phyloP scores from a whole-genome alignment of 2,888 invertebrate species.

The Archaeoteleia sp. region DNA sequence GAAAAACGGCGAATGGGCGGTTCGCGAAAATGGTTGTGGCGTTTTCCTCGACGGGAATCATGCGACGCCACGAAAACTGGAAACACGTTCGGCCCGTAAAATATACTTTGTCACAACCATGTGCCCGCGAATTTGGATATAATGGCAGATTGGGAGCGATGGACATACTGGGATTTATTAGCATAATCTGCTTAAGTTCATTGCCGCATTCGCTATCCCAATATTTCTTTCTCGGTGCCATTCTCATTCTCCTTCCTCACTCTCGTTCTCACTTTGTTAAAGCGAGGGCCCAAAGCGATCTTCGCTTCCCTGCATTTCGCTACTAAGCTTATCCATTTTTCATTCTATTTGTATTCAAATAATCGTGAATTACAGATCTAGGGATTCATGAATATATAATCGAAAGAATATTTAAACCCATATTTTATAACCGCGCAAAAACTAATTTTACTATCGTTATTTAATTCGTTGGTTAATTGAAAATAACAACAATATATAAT shows the following conservation, averaged over 20 bases:
- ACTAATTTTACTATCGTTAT: too few species aligned
- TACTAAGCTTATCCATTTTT: constrained; percentile 37
- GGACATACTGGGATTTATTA: constrained; percentile 67
- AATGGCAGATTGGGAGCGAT: constrained; percentile 56
- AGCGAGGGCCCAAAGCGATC: constrained; percentile 24
- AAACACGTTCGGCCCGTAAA: constrained; percentile 59
- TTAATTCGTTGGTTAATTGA: too few species aligned
- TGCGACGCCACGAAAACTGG: constrained; percentile 51
- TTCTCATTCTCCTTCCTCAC: constrained; percentile 39
- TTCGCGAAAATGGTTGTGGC: constrained; percentile 36
- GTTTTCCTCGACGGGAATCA: constrained; percentile 23
- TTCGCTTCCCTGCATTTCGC: background rate
- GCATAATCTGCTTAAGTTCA: constrained; percentile 68
- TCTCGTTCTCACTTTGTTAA: constrained; percentile 49
- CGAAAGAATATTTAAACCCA: background rate
- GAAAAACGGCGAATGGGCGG: constrained; percentile 44
- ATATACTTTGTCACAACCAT: constrained; percentile 56
- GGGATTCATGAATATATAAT: constrained; percentile 19
- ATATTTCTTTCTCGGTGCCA: constrained; percentile 35
- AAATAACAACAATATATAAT: too few species aligned
- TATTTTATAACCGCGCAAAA: background rate
- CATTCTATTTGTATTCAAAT: constrained; percentile 33
- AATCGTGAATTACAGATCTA: constrained; percentile 27
- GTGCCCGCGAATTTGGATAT: constrained; percentile 49
- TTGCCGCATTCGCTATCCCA: constrained; percentile 50